phyloP scores from a whole-genome alignment of 2,113 vertebrate genomes.

The Hirundichthys speculiger region DNA sequence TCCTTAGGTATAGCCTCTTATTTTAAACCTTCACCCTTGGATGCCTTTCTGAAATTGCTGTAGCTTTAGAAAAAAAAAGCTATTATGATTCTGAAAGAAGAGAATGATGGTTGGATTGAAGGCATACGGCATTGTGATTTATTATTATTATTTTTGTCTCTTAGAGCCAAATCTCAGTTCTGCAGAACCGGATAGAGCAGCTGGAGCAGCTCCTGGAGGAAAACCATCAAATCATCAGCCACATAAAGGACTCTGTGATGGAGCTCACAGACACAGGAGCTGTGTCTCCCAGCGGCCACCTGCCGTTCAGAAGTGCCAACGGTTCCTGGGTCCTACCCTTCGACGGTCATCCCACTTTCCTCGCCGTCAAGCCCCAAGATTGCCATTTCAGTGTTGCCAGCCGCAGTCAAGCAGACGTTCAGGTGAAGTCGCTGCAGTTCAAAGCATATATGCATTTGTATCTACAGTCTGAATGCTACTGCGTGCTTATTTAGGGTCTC shows the following conservation, averaged over 20 bases:
- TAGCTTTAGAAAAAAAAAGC: not conserved
- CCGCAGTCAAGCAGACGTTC: constrained; percentile 84
- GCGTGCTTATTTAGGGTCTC: not conserved
- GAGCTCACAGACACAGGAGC: constrained; percentile 93
- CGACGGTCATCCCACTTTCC: constrained; percentile 88
- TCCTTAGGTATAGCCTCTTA: too few relatives aligned
- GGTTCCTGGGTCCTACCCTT: constrained; percentile 92
- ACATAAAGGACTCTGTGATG: constrained; percentile 98
- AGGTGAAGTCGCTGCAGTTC: constrained; percentile 69
- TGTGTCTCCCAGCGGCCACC: constrained; percentile 81
- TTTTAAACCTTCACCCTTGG: too few relatives aligned
- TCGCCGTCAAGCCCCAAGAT: constrained; percentile 89
- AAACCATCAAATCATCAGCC: constrained; percentile 98
- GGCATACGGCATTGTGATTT: not conserved
- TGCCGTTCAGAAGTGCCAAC: constrained; percentile 87
- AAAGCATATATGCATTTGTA: not conserved
- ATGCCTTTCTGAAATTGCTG: not conserved
- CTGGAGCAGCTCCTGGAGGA: constrained; percentile 98
- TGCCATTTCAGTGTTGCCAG: constrained; percentile 88
- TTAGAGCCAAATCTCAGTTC: constrained; percentile 97
- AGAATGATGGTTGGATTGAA: constrained; percentile 14
- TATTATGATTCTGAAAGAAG: not conserved
- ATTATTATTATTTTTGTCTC: constrained; percentile 27
- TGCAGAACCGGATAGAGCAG: constrained; percentile 98
- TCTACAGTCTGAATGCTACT: not conserved